Percentiles rank a stretch among this genome's conserved stretches.
These are phyloP conservation scores for Clarias laeviceps DNA, from an alignment of 2,797 vertebrate genomes.

Conservation along the genomic window DNA sequence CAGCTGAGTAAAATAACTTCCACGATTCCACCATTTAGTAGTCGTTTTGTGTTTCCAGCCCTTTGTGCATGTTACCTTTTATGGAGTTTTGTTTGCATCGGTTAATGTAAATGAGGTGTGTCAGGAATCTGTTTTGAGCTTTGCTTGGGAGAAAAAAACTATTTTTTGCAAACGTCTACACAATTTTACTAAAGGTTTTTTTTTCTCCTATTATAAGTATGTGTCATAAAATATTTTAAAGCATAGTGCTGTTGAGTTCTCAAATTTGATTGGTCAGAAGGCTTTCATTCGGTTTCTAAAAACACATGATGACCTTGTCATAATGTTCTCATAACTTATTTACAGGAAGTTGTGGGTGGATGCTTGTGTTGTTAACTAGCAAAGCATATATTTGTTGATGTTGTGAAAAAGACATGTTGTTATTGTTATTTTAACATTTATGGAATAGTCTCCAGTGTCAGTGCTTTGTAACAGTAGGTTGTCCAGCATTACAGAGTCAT, in stretches of 20 bases:
- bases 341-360: not conserved
- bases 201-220: not conserved
- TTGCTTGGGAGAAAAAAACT: too few species aligned
- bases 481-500: not conserved
- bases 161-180: not conserved
- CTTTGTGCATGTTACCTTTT: not conserved
- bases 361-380: not conserved
- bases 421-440: not conserved
- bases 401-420: not conserved
- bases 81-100: not conserved
- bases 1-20: not conserved
- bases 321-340: not conserved
- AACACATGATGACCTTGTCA: not conserved
- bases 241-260: not conserved
- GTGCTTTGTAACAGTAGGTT: not conserved
- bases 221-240: not conserved
- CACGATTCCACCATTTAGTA: not conserved
- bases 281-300: not conserved
- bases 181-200: not conserved
- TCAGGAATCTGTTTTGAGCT: not conserved
- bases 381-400: not conserved
- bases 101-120: not conserved
- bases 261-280: constrained; percentile 2
- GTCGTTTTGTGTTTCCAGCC: not conserved
- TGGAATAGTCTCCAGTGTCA: not conserved